Percentiles rank a stretch among this genome's conserved stretches.
phyloP scores from a whole-genome alignment of 2,888 invertebrate species.

The Drosophila paranaensis region DNA sequence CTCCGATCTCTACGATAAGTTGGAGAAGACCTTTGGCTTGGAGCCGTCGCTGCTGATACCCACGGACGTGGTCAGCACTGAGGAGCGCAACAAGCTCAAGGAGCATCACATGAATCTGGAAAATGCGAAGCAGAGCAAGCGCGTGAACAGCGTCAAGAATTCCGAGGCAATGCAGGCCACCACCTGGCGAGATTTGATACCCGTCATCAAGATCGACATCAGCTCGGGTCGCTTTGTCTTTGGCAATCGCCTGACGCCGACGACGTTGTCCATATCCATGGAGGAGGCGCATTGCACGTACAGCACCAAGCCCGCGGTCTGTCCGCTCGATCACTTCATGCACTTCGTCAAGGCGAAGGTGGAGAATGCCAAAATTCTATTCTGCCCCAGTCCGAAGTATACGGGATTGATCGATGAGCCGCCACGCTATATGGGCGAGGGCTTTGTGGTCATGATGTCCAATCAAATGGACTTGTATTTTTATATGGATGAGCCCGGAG shows the following conservation, averaged over 20 bases:
- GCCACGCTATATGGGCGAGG: constrained; percentile 98
- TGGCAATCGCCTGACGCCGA: constrained; percentile 97
- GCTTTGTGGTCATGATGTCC: constrained; percentile 98
- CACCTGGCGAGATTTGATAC: constrained; percentile 98
- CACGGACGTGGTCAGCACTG: constrained; percentile 86
- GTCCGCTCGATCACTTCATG: constrained; percentile 96
- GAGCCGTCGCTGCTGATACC: constrained; percentile 90
- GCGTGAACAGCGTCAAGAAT: constrained; percentile 85
- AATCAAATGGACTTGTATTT: constrained; percentile 97
- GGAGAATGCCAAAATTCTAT: constrained; percentile 97
- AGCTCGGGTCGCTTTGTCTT: constrained; percentile 96
- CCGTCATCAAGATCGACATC: constrained; percentile 97
- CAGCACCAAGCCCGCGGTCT: constrained; percentile 97
- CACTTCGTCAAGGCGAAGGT: constrained; percentile 97
- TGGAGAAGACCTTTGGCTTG: constrained; percentile 95
- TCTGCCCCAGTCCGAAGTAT: constrained; percentile 98
- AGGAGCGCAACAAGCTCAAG: constrained; percentile 86
- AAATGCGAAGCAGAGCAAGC: constrained; percentile 86
- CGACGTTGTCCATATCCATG: constrained; percentile 95
- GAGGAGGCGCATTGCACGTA: constrained; percentile 98
- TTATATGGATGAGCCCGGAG: constrained; percentile 97
- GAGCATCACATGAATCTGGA: constrained; percentile 87
- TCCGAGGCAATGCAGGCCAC: constrained; percentile 94
- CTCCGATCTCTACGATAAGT: constrained; percentile 92
- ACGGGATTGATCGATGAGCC: constrained; percentile 97